These are phyloP conservation scores for Margarornis squamiger DNA, from an alignment of 2,797 vertebrate species.

Conservation along the genomic window DNA sequence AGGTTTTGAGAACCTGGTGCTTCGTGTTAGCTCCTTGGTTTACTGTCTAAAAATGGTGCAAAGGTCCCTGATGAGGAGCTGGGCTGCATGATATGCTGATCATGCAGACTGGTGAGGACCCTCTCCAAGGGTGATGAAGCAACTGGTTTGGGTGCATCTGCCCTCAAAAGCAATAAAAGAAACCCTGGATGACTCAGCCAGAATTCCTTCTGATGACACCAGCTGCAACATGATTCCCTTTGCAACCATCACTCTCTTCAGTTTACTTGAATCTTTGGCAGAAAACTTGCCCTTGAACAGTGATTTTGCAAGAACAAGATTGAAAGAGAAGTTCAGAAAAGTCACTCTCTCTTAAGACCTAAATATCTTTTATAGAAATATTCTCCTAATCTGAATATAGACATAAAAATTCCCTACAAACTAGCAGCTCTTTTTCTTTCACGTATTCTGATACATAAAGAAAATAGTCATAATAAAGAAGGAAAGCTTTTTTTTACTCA, in stretches of 20 bases:
- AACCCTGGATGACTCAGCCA: not conserved
- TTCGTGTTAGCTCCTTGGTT: not conserved
- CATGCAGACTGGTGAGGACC: not conserved
- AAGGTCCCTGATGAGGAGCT: not conserved
- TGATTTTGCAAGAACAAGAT: not conserved
- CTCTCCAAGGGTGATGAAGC: not conserved
- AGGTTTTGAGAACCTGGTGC: not conserved
- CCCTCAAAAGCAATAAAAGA: not conserved
- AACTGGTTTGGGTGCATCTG: not conserved
- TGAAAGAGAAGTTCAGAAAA: not conserved
- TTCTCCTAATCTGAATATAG: not conserved
- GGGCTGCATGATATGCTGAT: not conserved
- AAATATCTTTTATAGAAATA: not conserved
- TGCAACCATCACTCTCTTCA: not conserved
- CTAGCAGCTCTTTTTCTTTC: not conserved
- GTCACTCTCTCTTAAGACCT: not conserved
- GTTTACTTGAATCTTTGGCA: not conserved
- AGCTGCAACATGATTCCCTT: not conserved
- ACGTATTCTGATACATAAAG: not conserved
- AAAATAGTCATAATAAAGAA: not conserved
- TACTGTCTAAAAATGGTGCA: not conserved
- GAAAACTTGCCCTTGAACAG: not conserved
- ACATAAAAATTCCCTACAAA: not conserved
- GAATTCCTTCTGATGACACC: not conserved
- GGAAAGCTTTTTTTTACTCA: not conserved